phyloP scores from a whole-genome alignment of 1,140 invertebrate genomes.

The Penaeus japonicus region DNA sequence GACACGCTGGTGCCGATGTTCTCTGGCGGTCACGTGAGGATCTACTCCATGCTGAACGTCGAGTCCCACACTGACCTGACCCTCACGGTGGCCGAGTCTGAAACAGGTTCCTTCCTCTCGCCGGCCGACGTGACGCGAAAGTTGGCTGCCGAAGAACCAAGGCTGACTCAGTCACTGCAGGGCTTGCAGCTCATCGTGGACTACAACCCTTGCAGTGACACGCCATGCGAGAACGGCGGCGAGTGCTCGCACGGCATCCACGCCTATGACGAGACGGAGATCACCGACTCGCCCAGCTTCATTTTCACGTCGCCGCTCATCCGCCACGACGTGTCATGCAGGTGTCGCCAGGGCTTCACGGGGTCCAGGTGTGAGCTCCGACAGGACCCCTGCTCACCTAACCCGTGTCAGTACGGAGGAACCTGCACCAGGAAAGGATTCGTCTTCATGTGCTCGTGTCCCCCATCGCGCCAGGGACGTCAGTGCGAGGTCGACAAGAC shows the following conservation, averaged over 20 bases:
- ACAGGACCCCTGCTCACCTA: conserved; percentile 90
- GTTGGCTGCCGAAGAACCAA: conserved; percentile 71
- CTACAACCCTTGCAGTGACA: conserved; percentile 62
- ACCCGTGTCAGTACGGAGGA: conserved; percentile 83
- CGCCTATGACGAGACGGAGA: conserved; percentile 73
- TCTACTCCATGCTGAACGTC: conserved; percentile 70
- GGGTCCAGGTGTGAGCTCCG: conserved; percentile 79
- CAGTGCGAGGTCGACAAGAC: conserved; percentile 84
- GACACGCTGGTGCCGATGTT: conserved; percentile 72
- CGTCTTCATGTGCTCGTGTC: conserved; percentile 84
- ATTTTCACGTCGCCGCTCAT: conserved; percentile 83
- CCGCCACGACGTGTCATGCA: conserved; percentile 79
- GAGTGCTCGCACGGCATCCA: conserved; percentile 77
- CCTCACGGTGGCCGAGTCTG: conserved; percentile 70
- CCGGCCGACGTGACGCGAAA: conserved; percentile 72
- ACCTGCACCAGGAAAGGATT: conserved; percentile 82
- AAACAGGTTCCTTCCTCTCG: conserved; percentile 68
- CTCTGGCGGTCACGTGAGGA: conserved; percentile 66
- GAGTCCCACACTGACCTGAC: conserved; percentile 73
- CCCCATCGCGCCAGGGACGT: conserved; percentile 78
- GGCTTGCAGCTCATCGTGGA: conserved; percentile 60
- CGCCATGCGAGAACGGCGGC: conserved; percentile 63
- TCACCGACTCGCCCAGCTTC: conserved; percentile 77
- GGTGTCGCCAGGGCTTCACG: conserved; percentile 82
- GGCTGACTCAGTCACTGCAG: conserved; percentile 72